These are phyloP conservation scores for Pantherophis guttatus DNA, from an alignment of 2,113 vertebrate genomes.

Conservation along the genomic window DNA sequence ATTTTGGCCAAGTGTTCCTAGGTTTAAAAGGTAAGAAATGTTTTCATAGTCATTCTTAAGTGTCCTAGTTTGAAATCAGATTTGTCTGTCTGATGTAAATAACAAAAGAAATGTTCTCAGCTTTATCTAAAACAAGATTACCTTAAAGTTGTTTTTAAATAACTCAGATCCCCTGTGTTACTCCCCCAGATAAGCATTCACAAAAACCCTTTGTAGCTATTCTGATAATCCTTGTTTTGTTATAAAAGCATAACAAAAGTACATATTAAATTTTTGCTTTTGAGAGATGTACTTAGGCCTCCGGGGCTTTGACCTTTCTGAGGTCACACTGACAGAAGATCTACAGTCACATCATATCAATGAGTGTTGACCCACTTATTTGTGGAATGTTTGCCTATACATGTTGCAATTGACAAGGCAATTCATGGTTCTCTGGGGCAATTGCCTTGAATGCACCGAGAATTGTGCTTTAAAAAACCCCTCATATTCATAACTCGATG, in stretches of 20 bases:
- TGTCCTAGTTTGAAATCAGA: constrained; percentile 16
- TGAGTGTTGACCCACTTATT: constrained; percentile 24
- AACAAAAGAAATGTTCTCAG: background rate
- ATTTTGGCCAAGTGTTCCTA: background rate
- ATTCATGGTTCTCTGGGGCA: constrained; percentile 24
- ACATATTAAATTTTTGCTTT: constrained; percentile 14
- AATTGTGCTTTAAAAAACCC: background rate
- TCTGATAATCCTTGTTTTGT: background rate
- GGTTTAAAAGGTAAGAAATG: background rate
- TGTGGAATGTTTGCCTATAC: constrained; percentile 40
- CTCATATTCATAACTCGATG: constrained; percentile 21
- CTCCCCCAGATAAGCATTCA: background rate
- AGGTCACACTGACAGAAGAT: constrained; percentile 23
- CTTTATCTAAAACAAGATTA: constrained; percentile 18
- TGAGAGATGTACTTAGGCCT: constrained; percentile 8
- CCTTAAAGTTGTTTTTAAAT: constrained; percentile 6
- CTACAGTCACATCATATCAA: background rate
- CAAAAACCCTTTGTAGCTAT: background rate
- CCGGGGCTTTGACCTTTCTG: constrained; percentile 13
- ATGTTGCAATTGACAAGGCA: constrained; percentile 27
- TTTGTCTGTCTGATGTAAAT: constrained; percentile 10
- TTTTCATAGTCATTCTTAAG: background rate
- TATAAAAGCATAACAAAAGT: background rate
- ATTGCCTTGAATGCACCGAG: constrained; percentile 34
- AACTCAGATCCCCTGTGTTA: background rate